Evolutionary conservation across 2,888 invertebrate species (phyloP).

Genomic region (Caenorhabditis drosophilae): DNA sequence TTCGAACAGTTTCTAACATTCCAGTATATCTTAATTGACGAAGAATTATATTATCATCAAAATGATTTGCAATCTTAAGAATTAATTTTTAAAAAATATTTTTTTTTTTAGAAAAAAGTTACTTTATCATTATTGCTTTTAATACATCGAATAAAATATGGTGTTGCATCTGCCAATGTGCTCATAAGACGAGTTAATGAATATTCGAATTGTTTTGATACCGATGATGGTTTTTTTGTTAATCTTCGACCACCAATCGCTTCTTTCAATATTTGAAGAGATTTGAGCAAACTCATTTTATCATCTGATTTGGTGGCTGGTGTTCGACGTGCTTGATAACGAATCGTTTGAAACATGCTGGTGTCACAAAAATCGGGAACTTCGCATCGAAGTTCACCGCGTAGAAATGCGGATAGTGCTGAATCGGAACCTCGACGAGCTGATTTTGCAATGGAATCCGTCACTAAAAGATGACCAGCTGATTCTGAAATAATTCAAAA

Average conservation of each 20-base stretch:
- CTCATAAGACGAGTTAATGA: constrained; percentile 90
- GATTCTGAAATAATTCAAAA: constrained; percentile 51
- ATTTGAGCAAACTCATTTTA: constrained; percentile 52
- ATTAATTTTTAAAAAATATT: constrained; percentile 18
- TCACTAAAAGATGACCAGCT: constrained; percentile 56
- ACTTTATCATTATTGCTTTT: constrained; percentile 91
- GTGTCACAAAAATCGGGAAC: constrained; percentile 68
- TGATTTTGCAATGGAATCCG: constrained; percentile 27
- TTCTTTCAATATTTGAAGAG: constrained; percentile 83
- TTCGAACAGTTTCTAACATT: constrained; percentile 93
- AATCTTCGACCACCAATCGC: constrained; percentile 76
- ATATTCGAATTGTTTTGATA: constrained; percentile 88
- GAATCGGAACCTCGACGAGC: constrained; percentile 59
- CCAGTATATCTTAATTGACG: constrained; percentile 90
- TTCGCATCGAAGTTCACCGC: constrained; percentile 61
- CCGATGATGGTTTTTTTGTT: constrained; percentile 78
- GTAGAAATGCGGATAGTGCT: constrained; percentile 64
- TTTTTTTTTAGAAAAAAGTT: constrained; percentile 4
- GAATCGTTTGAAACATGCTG: constrained; percentile 67
- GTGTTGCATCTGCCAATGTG: constrained; percentile 86
- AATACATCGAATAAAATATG: constrained; percentile 87
- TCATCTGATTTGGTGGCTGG: constrained; percentile 53
- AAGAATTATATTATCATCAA: constrained; percentile 90
- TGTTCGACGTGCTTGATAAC: constrained; percentile 57
- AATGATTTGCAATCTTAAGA: constrained; percentile 81